phyloP scores from a whole-genome alignment of 2,797 vertebrate species.

The Echiichthys vipera region DNA sequence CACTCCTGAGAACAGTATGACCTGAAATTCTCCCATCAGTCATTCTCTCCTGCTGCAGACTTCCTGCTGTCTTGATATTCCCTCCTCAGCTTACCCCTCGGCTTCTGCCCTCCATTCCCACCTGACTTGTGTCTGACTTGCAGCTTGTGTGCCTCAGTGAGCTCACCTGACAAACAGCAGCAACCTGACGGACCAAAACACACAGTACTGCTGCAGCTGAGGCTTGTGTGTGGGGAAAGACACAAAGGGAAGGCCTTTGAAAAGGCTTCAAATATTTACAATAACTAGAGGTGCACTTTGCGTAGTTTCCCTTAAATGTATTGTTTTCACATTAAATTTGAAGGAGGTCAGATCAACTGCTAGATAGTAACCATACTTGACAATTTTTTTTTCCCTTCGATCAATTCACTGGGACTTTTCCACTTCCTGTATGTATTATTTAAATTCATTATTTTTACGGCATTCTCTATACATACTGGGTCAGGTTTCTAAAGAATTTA shows the following conservation, averaged over 20 bases:
- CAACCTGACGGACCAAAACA: conserved; percentile 27
- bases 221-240: background rate
- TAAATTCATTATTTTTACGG: background rate
- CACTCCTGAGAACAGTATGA: background rate
- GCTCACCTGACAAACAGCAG: conserved; percentile 47
- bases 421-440: background rate
- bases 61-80: background rate
- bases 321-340: conserved; percentile 15
- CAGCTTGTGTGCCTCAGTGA: conserved; percentile 50
- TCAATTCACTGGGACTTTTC: background rate
- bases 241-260: background rate
- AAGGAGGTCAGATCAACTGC: background rate
- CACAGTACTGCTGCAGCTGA: conserved; percentile 17
- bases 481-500: background rate
- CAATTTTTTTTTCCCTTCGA: background rate
- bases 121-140: conserved; percentile 39
- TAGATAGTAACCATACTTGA: background rate
- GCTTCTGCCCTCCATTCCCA: conserved; percentile 28
- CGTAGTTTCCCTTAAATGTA: conserved; percentile 4
- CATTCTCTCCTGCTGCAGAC: background rate
- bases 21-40: conserved; percentile 10
- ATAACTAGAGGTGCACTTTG: conserved; percentile 20
- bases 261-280: conserved; percentile 54
- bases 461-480: background rate
- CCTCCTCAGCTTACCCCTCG: conserved; percentile 3